Base-by-base conservation (phyloP, 2,888 invertebrate genomes). In the Tetragonula carbonaria region DNA sequence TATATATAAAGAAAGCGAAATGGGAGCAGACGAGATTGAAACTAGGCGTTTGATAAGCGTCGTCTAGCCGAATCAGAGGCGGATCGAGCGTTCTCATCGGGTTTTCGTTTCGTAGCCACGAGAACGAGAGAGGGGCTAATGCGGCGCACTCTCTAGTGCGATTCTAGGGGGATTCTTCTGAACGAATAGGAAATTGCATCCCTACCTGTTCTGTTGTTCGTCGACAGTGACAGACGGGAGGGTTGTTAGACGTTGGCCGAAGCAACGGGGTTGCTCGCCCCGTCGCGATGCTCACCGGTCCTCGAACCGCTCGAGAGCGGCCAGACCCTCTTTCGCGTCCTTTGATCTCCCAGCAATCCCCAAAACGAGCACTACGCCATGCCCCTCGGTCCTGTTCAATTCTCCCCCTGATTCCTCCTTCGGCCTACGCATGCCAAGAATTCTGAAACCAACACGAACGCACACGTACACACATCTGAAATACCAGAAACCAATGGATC, bases 181-280 rank as follows among this genome's bases (percentile, higher is more conserved):
- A 71, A n/a, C n/a, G 71, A 74, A 72, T 21, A 72, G 57, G 57
- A 67, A 62, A 50, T 55, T 59, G 82, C 79, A 59, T 55, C 71
- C 59, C 62, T 84, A 94, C 94, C 94, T 94, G 94, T 94, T 94
- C 93, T 94, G 94, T 90, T 94, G 93, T 94, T 94, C 92, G 92
- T 93, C 92, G 93, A 92, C 94, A 91, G 91, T 91, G 91, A 91
- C 91, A 92, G 93, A 93, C 91, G 91, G 90, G 91, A 94, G 92
- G 91, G 91, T 92, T 91, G 92, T 91, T 93, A 90, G 92, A 90
- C 91, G 92, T 90, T 92, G 93, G 90, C 91, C 92, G 91, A 91
- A 91, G 91, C 92, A 93, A 92, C 92, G 93, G 92, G 91, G 92
- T 91, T 92, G 91, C 90, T 93, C 92, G 93, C 92, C 93, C 93